Evolutionary conservation across 2,888 invertebrate species (phyloP).

Genomic region (Nasonia oneida): DNA sequence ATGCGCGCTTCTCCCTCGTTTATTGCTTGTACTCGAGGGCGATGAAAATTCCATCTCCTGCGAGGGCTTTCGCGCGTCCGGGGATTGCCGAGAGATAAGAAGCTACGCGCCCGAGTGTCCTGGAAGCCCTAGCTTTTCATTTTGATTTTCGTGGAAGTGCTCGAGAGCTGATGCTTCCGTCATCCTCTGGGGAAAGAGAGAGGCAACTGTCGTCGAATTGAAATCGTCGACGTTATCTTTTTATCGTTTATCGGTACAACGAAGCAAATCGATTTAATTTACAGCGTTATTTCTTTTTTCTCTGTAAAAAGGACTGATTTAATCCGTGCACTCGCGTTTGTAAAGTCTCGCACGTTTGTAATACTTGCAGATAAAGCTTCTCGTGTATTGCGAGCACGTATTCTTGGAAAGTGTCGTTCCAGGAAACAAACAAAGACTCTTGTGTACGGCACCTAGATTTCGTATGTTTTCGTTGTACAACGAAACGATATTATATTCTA

Average conservation of each 20-base stretch:
- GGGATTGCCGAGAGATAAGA: background rate
- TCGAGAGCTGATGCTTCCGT: background rate
- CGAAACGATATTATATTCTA: background rate
- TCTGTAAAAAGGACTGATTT: background rate
- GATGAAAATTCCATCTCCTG: constrained; percentile 2
- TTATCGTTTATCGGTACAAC: background rate
- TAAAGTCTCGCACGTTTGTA: background rate
- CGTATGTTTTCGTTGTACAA: background rate
- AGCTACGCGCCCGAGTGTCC: background rate
- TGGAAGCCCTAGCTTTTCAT: background rate
- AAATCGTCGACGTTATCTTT: background rate
- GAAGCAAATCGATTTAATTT: too few relatives aligned
- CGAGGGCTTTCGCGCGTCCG: background rate
- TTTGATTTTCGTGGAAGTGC: background rate
- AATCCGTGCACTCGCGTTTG: background rate
- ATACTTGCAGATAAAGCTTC: background rate
- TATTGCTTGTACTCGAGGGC: background rate
- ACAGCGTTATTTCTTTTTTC: background rate
- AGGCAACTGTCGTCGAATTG: background rate
- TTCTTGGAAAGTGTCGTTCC: background rate
- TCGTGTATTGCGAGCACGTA: constrained; percentile 6
- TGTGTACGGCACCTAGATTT: background rate
- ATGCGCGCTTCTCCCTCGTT: background rate
- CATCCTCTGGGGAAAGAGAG: background rate
- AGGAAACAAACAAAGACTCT: constrained; percentile 7